phyloP scores from a whole-genome alignment of 1,140 invertebrate genomes.

The Hydropsyche tenuis region DNA sequence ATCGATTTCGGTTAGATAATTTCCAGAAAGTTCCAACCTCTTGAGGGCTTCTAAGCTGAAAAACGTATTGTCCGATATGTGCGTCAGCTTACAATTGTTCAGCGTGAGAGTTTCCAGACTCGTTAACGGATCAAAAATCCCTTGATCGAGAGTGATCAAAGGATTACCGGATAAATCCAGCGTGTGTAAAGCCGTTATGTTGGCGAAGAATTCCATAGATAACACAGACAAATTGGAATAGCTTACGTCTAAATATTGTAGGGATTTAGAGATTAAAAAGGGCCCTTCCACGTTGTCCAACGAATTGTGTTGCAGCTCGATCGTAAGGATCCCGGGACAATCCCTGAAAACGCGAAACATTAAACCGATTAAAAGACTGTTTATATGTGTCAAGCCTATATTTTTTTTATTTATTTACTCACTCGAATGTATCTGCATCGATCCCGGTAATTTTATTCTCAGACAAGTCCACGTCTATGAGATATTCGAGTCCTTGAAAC shows the following conservation, averaged over 20 bases:
- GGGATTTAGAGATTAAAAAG: constrained; percentile 69
- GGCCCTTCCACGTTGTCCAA: constrained; percentile 67
- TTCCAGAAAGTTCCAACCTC: constrained; percentile 69
- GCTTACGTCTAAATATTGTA: constrained; percentile 73
- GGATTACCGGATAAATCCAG: constrained; percentile 76
- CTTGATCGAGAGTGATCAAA: constrained; percentile 63
- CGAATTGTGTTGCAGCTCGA: constrained; percentile 75
- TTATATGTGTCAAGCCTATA: neutral
- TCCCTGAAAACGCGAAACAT: constrained; percentile 63
- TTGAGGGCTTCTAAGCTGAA: constrained; percentile 66
- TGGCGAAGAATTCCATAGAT: constrained; percentile 70
- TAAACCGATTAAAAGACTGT: neutral
- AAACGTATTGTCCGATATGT: constrained; percentile 66
- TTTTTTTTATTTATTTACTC: constrained; percentile 56
- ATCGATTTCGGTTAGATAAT: constrained; percentile 64
- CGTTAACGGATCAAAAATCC: constrained; percentile 68
- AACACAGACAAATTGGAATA: constrained; percentile 67
- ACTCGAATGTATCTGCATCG: constrained; percentile 73
- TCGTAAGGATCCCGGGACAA: constrained; percentile 70
- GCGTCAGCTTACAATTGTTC: constrained; percentile 69
- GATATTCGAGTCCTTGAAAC: constrained; percentile 69
- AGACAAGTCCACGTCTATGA: constrained; percentile 74
- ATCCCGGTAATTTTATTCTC: constrained; percentile 68
- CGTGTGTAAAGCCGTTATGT: constrained; percentile 69
- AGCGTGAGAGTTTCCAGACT: constrained; percentile 71